Evolutionary conservation across 2,113 vertebrate species (phyloP).

Genomic region (Nesoenas mayeri): DNA sequence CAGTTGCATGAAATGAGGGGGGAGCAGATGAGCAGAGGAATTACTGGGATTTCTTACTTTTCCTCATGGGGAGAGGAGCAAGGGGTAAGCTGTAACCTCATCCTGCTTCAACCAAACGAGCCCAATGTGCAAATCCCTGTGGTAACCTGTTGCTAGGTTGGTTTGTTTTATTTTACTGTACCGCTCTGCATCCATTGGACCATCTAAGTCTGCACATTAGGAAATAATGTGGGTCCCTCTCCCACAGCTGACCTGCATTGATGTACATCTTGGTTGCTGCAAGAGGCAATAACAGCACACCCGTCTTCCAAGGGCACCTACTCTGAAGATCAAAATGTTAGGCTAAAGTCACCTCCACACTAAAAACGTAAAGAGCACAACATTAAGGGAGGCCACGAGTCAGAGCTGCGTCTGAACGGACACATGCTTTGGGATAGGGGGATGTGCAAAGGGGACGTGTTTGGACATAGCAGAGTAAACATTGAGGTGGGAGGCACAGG

Average conservation of each 20-base stretch:
- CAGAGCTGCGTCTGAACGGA: accelerated
- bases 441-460: accelerated
- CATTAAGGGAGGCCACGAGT: neutral
- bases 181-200: neutral
- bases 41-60: too few relatives aligned
- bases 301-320: neutral
- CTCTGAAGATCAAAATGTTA: neutral
- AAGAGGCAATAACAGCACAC: accelerated
- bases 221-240: neutral
- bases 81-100: neutral
- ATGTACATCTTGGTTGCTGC: neutral
- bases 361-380: neutral
- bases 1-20: neutral
- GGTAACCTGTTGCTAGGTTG: neutral
- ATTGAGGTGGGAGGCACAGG: neutral
- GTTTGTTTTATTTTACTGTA: neutral
- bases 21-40: neutral
- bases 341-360: neutral
- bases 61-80: neutral
- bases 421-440: accelerated
- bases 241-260: neutral
- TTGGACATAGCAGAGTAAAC: neutral
- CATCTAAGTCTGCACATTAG: neutral
- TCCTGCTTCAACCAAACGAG: neutral
- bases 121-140: accelerated